Percentiles rank a stretch among this genome's conserved stretches.
phyloP scores from a whole-genome alignment of 2,113 vertebrate species.

The Pseudorasbora parva region DNA sequence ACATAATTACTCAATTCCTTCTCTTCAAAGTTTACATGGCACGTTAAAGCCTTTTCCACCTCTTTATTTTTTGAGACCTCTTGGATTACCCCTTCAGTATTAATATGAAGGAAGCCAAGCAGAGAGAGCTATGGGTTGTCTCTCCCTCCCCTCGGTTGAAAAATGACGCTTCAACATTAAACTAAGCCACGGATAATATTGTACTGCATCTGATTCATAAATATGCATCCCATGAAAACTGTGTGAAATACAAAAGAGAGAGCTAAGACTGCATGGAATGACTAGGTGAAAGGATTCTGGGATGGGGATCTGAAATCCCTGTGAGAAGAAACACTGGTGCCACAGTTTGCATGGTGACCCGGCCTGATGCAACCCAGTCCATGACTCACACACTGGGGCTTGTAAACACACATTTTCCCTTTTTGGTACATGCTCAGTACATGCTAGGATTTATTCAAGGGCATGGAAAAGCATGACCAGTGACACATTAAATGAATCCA shows the following conservation, averaged over 20 bases:
- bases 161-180: constrained; percentile 3
- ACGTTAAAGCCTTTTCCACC: constrained; percentile 72
- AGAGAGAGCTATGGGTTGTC: constrained; percentile 41
- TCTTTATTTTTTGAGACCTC: constrained; percentile 53
- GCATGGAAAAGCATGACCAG: constrained; percentile 16
- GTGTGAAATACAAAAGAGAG: background rate
- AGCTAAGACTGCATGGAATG: background rate
- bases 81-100: constrained; percentile 60
- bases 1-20: constrained; percentile 70
- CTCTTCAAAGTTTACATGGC: constrained; percentile 74
- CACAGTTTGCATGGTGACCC: background rate
- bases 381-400: background rate
- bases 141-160: background rate
- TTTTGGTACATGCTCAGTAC: constrained; percentile 16
- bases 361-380: background rate
- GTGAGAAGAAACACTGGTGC: background rate
- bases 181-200: constrained; percentile 15
- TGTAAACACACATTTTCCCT: constrained; percentile 10
- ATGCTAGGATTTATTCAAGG: background rate
- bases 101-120: constrained; percentile 52
- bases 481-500: constrained; percentile 31
- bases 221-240: background rate
- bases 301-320: background rate
- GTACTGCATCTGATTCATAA: background rate
- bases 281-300: background rate